Base-by-base conservation (phyloP, 2,797 vertebrate species). In the Tragopan temminckii region DNA sequence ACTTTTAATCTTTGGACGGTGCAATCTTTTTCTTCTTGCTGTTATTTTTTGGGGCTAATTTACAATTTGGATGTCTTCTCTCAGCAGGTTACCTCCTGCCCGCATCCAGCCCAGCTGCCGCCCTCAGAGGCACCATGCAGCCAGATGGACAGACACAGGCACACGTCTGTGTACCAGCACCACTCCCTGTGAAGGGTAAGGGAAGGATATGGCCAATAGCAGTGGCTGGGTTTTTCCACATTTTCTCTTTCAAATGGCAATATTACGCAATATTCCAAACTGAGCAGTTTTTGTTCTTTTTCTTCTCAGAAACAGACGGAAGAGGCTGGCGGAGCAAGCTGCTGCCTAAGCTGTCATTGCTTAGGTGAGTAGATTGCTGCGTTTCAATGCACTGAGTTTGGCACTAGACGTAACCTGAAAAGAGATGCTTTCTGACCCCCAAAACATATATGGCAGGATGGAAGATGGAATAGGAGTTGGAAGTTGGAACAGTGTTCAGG, bases 91-190 rank as follows among this genome's bases (percentile, higher is more conserved):
- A 77, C 15, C 69, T 46, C 42, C 70, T 95, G 82, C 87, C 58
- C 20, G 40, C 67, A 78, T 91, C 62, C 76, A 96, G 38, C 59
- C 80, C 69, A 82, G 92, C 91, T 95, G 94, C 74, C 21, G 1
- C 46, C 62, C 81, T 95, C 79, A 92, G 93, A 90, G 68, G 69
- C 38, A 17, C 29, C 0, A 7, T 63, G 29, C 82, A 80, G 55
- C 66, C 91, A 93, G 91, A 89, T 61, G 83, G 70, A 74, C 63
- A 27, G 81, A 83, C 50, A 21, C 5, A 68, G 85, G 57, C 21
- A 36, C 21, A 52, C 0, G 0, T 27, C 61, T 72, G 33, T 43
- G 61, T 4, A 12, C 42, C 20, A 7, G 69, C 76, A 57, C 21
- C 23, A 40, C 25, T 76, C 52, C 79, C 81, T 1, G 0, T 36